Base-by-base conservation (phyloP, 2,888 invertebrate genomes). In the Petrolisthes cinctipes region DNA sequence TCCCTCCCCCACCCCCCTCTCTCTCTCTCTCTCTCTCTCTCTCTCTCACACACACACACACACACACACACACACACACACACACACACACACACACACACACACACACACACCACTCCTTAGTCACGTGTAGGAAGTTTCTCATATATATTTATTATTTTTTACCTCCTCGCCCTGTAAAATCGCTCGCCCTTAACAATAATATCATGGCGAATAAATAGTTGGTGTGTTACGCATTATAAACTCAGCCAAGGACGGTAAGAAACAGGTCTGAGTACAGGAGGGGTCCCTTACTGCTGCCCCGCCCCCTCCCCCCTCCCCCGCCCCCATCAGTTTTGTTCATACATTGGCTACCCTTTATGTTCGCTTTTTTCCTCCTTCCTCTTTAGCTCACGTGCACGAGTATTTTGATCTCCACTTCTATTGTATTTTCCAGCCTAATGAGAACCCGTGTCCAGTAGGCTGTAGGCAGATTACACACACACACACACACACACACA, bases 1-100 rank as follows among this genome's bases (percentile, higher is more conserved):
- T 75, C 14, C n/a, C 75, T 75, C 75, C n/a, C n/a, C n/a, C 79
- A 2, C 23, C 14, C 11, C 37, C 2, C 37, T 37, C 37, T 37
- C 37, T 37, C 61, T 17, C 17, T 11, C 9, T 61, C 14, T 61
- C 61, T 9, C 61, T 9, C 61, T 9, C 61, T 9, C 61, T 9
- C 61, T 9, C 61, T 9, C 61, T 9, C 61, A 61, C 61, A 61
- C 61, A 61, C 61, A 61, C 61, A 61, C 61, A 61, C 61, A 61
- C 61, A 61, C 61, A 61, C 61, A 61, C 61, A 61, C 61, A 61
- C 61, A 61, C 61, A 61, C 61, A 61, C 61, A 61, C 61, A 61
- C 61, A 61, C 61, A 61, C 61, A 61, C 61, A 61, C 61, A 61
- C 61, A 61, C 61, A 61, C 61, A 61, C 61, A 61, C 61, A 61